Conservation (phyloP, 2,888 invertebrate species). For the Luperina nickerlii region DNA sequence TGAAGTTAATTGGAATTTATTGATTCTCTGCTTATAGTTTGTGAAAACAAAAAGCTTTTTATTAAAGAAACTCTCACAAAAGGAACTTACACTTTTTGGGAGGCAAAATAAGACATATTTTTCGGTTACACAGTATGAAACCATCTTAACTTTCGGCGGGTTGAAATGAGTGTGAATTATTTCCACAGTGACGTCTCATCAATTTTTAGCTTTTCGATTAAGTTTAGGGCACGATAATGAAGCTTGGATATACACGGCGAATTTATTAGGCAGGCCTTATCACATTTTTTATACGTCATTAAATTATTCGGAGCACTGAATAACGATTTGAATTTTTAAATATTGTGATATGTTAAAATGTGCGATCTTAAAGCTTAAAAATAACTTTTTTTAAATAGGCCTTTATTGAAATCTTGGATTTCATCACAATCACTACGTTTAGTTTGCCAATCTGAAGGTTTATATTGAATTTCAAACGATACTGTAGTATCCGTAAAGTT, state of each 20-base stretch:
- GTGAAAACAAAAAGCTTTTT: not conserved
- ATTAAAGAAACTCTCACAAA: slow-evolving; percentile 1
- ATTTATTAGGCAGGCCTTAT: slow-evolving; percentile 71
- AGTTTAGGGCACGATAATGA: slow-evolving; percentile 76
- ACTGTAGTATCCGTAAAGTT: not conserved
- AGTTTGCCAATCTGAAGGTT: not conserved
- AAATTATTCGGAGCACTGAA: slow-evolving; percentile 52
- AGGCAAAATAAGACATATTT: not conserved
- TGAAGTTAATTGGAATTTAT: not conserved
- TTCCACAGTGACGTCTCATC: slow-evolving; percentile 78
- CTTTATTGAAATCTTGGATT: not conserved
- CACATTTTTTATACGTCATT: slow-evolving; percentile 58
- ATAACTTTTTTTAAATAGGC: not conserved
- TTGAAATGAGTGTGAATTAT: slow-evolving; percentile 73
- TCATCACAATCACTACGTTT: slow-evolving; percentile 2
- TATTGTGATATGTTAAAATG: slow-evolving; percentile 27
- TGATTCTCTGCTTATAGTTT: not conserved
- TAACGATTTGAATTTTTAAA: slow-evolving; percentile 48
- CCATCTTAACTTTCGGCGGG: slow-evolving; percentile 41
- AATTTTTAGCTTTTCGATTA: slow-evolving; percentile 81
- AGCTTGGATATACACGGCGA: slow-evolving; percentile 58
- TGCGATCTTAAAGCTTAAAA: slow-evolving; percentile 10
- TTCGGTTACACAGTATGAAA: slow-evolving; percentile 23
- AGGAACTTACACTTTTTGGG: not conserved
- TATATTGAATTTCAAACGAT: not conserved